Evolutionary conservation across 2,113 vertebrate species (phyloP).

Genomic region (Epinephelus lanceolatus): DNA sequence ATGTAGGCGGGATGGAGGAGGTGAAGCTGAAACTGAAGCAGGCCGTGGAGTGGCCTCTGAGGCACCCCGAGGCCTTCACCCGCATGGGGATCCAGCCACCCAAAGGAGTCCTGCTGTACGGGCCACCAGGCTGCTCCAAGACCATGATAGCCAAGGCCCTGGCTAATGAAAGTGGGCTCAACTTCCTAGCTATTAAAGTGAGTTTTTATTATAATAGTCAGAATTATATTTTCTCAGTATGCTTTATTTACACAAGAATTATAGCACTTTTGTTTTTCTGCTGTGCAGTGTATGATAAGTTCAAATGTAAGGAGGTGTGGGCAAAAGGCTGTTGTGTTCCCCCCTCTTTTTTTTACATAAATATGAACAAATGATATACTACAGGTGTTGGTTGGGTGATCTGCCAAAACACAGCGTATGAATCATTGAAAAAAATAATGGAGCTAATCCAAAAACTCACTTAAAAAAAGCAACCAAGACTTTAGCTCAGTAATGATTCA

Average conservation of each 20-base stretch:
- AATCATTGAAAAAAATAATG: background rate
- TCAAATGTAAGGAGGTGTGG: too few relatives aligned
- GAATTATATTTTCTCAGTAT: background rate
- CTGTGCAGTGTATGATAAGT: slow-evolving; percentile 11
- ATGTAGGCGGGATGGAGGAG: slow-evolving; percentile 95
- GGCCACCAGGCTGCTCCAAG: slow-evolving; percentile 98
- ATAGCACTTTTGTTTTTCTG: background rate
- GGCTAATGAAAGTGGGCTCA: slow-evolving; percentile 95
- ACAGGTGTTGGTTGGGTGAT: slow-evolving; percentile 40
- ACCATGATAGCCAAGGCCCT: slow-evolving; percentile 98
- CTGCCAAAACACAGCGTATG: slow-evolving; percentile 22
- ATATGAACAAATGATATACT: slow-evolving; percentile 43
- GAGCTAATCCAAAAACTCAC: slow-evolving; percentile 8
- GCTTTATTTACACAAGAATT: background rate
- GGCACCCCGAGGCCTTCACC: slow-evolving; percentile 91
- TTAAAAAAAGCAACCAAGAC: too few relatives aligned
- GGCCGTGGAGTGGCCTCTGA: slow-evolving; percentile 97
- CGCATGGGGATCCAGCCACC: slow-evolving; percentile 95
- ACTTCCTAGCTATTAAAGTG: slow-evolving; percentile 97
- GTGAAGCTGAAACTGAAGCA: slow-evolving; percentile 96
- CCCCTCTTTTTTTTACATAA: background rate
- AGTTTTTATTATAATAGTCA: slow-evolving; percentile 14
- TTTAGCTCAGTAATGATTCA: too few relatives aligned
- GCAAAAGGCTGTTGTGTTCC: slow-evolving; percentile 1
- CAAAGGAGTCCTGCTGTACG: slow-evolving; percentile 94